A percentile compares a stretch with the other conserved stretches of the same genome.
Evolutionary conservation across 1,140 invertebrate species (phyloP).

Genomic region (Pentalonia nigronervosa): DNA sequence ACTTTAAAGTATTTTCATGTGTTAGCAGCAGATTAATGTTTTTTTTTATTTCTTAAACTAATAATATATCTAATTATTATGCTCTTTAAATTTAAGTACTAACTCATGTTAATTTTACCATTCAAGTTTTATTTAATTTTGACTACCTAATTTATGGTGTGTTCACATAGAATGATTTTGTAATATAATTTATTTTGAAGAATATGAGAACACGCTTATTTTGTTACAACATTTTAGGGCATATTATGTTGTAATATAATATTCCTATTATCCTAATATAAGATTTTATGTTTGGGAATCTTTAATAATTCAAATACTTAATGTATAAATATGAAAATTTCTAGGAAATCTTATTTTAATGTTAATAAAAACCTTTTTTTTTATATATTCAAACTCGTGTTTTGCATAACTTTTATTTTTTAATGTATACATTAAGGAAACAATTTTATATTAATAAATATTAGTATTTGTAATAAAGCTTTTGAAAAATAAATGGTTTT

Average conservation of each 20-base stretch:
- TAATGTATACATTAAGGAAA: slow-evolving; percentile 22
- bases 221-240: background rate
- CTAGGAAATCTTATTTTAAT: background rate
- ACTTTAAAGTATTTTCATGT: slow-evolving; percentile 38
- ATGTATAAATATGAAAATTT: background rate
- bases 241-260: slow-evolving; percentile 11
- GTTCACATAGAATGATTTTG: slow-evolving; percentile 22
- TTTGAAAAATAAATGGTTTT: slow-evolving; percentile 25
- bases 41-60: slow-evolving; percentile 6
- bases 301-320: background rate
- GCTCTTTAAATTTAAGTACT: background rate
- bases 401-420: background rate
- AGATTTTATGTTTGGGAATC: background rate
- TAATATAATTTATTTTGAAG: slow-evolving; percentile 28
- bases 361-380: background rate
- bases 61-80: background rate
- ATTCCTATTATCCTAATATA: background rate
- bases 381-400: background rate
- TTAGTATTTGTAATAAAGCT: slow-evolving; percentile 26
- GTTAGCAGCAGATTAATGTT: background rate
- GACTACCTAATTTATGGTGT: slow-evolving; percentile 28
- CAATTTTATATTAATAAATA: slow-evolving; percentile 20
- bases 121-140: background rate
- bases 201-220: background rate
- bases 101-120: background rate